Conservation (phyloP, 2,113 vertebrate species). For the Strigops habroptila region DNA sequence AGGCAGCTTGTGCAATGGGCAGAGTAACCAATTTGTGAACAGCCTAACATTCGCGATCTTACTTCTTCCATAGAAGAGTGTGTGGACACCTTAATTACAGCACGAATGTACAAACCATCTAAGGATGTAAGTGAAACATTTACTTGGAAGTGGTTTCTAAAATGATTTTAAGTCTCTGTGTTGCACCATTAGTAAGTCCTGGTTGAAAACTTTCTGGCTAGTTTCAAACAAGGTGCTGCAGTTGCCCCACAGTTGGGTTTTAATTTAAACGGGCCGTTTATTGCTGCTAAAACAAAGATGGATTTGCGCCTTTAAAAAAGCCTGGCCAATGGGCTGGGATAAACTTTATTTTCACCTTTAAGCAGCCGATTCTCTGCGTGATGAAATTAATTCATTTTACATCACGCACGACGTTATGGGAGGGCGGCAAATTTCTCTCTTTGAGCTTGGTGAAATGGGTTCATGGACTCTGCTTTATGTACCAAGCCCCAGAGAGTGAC, state of each 20-base stretch:
- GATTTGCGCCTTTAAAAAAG: neutral
- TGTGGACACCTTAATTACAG: neutral
- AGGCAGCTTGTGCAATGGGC: neutral
- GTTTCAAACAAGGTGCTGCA: neutral
- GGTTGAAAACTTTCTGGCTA: neutral
- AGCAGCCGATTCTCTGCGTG: neutral
- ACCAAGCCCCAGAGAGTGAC: neutral
- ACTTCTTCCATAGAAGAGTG: neutral
- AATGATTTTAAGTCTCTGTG: neutral
- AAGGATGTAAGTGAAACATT: neutral
- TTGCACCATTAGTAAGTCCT: neutral
- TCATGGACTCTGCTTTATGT: neutral
- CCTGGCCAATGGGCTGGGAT: neutral
- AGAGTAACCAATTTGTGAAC: neutral
- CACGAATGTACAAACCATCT: neutral
- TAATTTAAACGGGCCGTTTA: fast-evolving
- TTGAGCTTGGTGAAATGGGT: neutral
- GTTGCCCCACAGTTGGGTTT: neutral
- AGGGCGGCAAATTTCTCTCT: neutral
- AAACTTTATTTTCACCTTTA: neutral
- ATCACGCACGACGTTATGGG: fast-evolving
- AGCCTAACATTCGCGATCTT: neutral
- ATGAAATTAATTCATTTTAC: neutral
- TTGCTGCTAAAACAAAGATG: neutral
- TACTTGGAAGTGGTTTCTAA: neutral